Evolutionary conservation across 2,113 vertebrate species (phyloP), one percentile per base, ranked within the genome.

Genomic region (Hassar affinis): DNA sequence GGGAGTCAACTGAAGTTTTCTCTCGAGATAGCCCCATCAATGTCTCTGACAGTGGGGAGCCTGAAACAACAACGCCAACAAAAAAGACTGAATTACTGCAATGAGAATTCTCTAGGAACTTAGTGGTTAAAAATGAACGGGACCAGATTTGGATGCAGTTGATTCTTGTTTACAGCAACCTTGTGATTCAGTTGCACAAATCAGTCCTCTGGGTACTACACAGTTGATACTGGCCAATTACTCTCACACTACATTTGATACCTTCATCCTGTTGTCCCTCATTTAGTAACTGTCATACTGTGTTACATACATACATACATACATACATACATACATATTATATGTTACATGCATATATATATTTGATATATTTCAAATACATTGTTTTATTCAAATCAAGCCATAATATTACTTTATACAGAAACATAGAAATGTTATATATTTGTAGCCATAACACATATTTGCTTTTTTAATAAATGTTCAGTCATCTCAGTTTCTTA

Each of bases 21-120:
- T 97, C 98, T 25, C 96, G 97, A 91, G 97, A 99, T 89, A 99
- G 98, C 78, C 98, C 98, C 38, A 96, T 98, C 88, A 99, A 97
- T 0, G 97, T 99, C 83, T 97, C 94, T 0, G 97, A 99, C 88
- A 93, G 95, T 1, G 90, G 94, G 0, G 97, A 99, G 80, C 92
- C 94, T 74, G 97, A 99, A 90, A 94, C 95, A 8, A 95, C 95
- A 6, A 97, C 97, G 0, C 96, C 96, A 7, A 97, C 97, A 82
- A 99, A 98, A 94, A 98, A 97, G 90, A 91, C 91, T 92, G 94
- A 98, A 94, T 84, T 96, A 93, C 80, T 96, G 94, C 92, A 97
- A 95, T 87, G 95, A 98, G 77, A 92, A 91, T 62, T 93, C 66
- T 93, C 49, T 42, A 30, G 69, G 77, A 82, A 30, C 64, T 30